Conservation (phyloP, 2,113 vertebrate species). For the Pogonocichla stellata region DNA sequence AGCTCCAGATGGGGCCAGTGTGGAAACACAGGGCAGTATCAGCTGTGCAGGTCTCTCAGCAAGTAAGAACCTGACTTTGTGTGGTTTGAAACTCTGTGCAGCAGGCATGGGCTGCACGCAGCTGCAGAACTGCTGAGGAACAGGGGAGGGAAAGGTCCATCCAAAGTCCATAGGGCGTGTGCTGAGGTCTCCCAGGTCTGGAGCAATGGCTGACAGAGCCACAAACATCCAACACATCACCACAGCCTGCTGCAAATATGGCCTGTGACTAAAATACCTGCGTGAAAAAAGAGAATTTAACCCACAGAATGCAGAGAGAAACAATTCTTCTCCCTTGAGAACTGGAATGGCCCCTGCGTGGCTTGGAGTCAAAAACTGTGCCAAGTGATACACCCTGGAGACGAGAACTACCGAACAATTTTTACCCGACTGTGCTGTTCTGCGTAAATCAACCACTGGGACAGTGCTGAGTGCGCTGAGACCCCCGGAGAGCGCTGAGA, state of each 20-base stretch:
- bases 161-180: background rate
- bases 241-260: background rate
- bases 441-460: accelerated
- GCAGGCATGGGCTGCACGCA: background rate
- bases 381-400: background rate
- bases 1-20: accelerated
- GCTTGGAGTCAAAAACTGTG: background rate
- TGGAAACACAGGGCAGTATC: accelerated
- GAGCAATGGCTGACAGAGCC: background rate
- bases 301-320: background rate
- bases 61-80: background rate
- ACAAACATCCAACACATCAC: background rate
- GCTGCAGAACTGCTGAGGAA: background rate
- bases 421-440: background rate
- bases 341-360: background rate
- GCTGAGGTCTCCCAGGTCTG: background rate
- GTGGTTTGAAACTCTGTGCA: background rate
- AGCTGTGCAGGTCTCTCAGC: background rate
- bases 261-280: background rate
- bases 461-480: background rate
- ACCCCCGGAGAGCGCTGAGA: background rate
- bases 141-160: background rate
- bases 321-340: background rate
- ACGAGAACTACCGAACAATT: background rate
- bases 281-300: accelerated